Evolutionary conservation across 92 coral and sea anemone genomes (phyloP), one percentile per base, ranked within the genome.

Genomic region (Montipora capitata): DNA sequence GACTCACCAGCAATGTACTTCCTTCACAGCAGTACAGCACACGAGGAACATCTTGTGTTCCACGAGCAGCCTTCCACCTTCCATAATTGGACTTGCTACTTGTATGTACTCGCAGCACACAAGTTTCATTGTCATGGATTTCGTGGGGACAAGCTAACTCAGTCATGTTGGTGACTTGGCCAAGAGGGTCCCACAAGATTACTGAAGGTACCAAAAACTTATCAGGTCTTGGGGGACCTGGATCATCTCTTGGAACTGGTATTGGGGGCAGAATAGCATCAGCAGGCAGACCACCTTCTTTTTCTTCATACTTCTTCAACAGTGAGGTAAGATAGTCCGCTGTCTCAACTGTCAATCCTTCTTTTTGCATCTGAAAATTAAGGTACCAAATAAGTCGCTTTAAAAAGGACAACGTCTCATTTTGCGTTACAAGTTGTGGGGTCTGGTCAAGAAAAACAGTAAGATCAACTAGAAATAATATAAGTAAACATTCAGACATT

Each of bases 181-280:
- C 81, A 11, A 82, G 48, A 17, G 96, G 96, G 40, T 93, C 96
- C 96, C 96, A 93, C 40, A 90, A 76, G 43, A 93, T 86, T 10
- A 93, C 92, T 12, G 96, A 69, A 10, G 96, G 96, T 5, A 93
- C 90, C 40, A 93, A 71, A 72, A 89, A 93, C 76, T 86, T 78
- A 2, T 63, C 68, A 13, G 96, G 94, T 59, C 85, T 42, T 51
- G 96, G 96, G 56, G 85, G 88, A 8, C 88, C 85, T 40, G 85
- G 40, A 7, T 73, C 88, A 40, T 86, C 82, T 52, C 91, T 58
- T 41, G 81, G 79, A 8, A 68, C 93, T 75, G 96, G 96, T 42
- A 90, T 89, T 1, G 91, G 91, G 13, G 96, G 87, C 4, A 86
- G 96, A 61, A 93, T 90, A 49, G 92, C 89, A n/a, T 93, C 91